Evolutionary conservation across 2,113 vertebrate genomes (phyloP), one percentile per base, ranked within the genome.

Genomic region (Esox niger): DNA sequence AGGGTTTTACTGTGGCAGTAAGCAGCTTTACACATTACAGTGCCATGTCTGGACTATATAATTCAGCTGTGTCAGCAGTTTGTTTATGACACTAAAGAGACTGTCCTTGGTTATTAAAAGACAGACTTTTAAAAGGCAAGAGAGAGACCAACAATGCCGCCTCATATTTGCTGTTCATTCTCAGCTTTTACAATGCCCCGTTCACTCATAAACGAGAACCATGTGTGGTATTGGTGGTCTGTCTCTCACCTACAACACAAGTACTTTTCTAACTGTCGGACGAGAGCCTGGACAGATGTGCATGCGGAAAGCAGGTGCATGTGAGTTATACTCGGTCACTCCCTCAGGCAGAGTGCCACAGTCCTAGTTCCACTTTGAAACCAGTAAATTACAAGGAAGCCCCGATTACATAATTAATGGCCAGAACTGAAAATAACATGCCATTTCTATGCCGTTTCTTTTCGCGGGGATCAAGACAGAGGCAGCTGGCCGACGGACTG

Each of bases 361-460:
- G 33, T 52, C 15, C 3, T 6, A n/a, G 15, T 66, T 72, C 46
- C 25, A 5, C 49, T 62, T 55, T 62, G 49, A 62, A 62, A 55
- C 1, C 25, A 60, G 64, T 46, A 62, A 55, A 46, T 68, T 62
- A 65, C 46, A 68, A 62, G 49, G 59, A 63, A 29, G 15, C 27
- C 33, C 21, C n/a, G 15, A 33, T 63, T 64, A 49, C 61, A 23
- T 70, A 65, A 43, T 65, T 55, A 69, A 6, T 23, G 33, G 38
- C 15, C 67, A 11, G 25, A 29, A 35, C 62, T 15, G 21, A 43
- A 70, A 2, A 38, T 9, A 38, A 56, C 60, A 59, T 26, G 31
- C 21, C 57, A 64, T 58, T 56, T 56, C 31, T 21, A 63, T 70
- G n/a, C 62, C 35, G 30, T 25, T 27, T 27, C 26, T 25, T 8